These are phyloP conservation scores for Lumbricus terrestris DNA, from an alignment of 2,888 invertebrate species.

Conservation along the genomic window DNA sequence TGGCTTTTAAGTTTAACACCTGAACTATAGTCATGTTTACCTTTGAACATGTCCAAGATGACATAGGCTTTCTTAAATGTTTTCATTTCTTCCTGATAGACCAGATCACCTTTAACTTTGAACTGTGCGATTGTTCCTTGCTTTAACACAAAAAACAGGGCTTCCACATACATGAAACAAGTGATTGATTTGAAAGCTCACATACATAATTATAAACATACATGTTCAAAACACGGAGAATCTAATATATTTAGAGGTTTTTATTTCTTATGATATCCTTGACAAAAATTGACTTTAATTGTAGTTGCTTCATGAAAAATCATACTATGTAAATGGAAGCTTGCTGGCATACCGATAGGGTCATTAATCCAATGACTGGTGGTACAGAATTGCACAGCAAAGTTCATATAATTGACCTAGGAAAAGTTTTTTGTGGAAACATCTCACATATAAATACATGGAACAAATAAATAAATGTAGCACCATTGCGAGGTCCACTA, in stretches of 20 bases:
- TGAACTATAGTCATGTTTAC: neutral
- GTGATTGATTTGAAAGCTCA: neutral
- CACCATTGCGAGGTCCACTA: neutral
- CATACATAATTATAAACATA: too few relatives aligned
- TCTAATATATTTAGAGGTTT: too few relatives aligned
- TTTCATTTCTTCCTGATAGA: slow-evolving; percentile 5
- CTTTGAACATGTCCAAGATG: slow-evolving; percentile 17
- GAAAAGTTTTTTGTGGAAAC: too few relatives aligned
- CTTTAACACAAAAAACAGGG: neutral
- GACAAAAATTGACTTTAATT: too few relatives aligned
- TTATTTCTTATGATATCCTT: too few relatives aligned
- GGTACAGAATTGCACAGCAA: too few relatives aligned
- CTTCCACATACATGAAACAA: neutral
- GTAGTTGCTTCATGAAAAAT: too few relatives aligned
- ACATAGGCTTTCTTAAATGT: slow-evolving; percentile 12
- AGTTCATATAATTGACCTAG: too few relatives aligned
- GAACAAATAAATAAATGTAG: neutral
- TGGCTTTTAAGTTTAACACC: neutral
- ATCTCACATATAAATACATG: neutral
- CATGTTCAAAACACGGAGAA: too few relatives aligned
- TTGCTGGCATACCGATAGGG: too few relatives aligned
- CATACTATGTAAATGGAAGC: too few relatives aligned
- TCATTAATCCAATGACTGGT: too few relatives aligned
- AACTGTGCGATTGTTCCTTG: neutral
- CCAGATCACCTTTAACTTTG: neutral